These are phyloP conservation scores for Drosophila sordidapex DNA, from an alignment of 2,888 invertebrate species.

Conservation along the genomic window DNA sequence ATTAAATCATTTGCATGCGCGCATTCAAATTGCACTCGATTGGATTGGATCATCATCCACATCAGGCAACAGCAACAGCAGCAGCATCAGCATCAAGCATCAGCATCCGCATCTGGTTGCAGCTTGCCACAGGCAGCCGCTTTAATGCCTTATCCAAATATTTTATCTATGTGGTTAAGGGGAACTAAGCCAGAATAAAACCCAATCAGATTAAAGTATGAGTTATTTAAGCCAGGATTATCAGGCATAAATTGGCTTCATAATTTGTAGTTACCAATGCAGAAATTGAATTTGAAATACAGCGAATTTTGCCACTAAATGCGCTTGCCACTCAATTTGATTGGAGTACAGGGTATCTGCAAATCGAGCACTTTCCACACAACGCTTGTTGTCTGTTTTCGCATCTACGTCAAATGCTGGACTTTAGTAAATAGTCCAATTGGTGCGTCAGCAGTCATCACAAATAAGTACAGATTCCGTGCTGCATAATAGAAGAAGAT, in stretches of 20 bases:
- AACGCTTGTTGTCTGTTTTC: not conserved
- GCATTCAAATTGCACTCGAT: constrained; percentile 53
- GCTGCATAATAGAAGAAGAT: not conserved
- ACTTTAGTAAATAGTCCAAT: constrained; percentile 55
- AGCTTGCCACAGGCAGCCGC: constrained; percentile 16
- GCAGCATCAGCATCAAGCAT: constrained; percentile 6
- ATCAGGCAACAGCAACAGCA: not conserved
- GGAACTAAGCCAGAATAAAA: no score
- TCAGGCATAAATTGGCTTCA: no score
- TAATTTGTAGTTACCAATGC: no score
- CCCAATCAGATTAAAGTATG: no score
- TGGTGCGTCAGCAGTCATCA: constrained; percentile 49
- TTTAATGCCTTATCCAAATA: not conserved
- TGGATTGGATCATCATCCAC: constrained; percentile 51
- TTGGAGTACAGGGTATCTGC: not conserved
- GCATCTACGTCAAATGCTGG: constrained; percentile 35
- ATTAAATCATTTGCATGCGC: constrained; percentile 66
- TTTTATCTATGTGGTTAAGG: not conserved
- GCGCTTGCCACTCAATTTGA: not conserved
- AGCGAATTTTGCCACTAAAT: not conserved
- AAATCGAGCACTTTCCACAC: not conserved
- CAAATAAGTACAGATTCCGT: constrained; percentile 4
- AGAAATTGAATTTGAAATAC: no score
- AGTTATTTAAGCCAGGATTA: no score
- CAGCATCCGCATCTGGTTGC: constrained; percentile 9